Evolutionary conservation across 2,888 invertebrate genomes (phyloP).

Genomic region (Cataglyphis rosenhaueri): DNA sequence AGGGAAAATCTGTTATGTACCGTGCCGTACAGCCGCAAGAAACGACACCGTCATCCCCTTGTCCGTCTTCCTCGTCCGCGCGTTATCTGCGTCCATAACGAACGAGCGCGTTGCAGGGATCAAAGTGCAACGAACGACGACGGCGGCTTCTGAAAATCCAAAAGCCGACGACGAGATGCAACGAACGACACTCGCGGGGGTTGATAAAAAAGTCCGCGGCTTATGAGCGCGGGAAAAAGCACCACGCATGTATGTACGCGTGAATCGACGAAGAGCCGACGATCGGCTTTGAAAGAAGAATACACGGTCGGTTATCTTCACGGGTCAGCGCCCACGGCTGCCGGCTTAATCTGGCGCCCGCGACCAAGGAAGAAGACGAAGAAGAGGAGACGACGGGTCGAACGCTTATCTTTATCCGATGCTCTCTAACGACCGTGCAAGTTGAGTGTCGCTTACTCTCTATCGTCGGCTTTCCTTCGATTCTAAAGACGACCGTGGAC

Average conservation of each 20-base stretch:
- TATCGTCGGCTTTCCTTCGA: slow-evolving; percentile 43
- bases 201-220: slow-evolving; percentile 79
- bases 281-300: slow-evolving; percentile 77
- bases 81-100: slow-evolving; percentile 62
- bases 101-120: slow-evolving; percentile 60
- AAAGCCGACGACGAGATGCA: slow-evolving; percentile 67
- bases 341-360: slow-evolving; percentile 82
- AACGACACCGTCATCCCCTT: slow-evolving; percentile 27
- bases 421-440: slow-evolving; percentile 72
- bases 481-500: slow-evolving; percentile 20
- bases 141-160: slow-evolving; percentile 69
- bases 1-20: slow-evolving; percentile 34
- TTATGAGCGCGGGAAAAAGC: slow-evolving; percentile 52
- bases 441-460: slow-evolving; percentile 59
- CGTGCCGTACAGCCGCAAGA: slow-evolving; percentile 15
- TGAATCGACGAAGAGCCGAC: slow-evolving; percentile 56
- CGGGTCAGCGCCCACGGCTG: slow-evolving; percentile 82
- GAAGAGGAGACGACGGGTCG: slow-evolving; percentile 69
- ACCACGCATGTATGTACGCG: slow-evolving; percentile 45
- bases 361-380: slow-evolving; percentile 63
- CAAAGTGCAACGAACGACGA: slow-evolving; percentile 81
- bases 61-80: slow-evolving; percentile 22
- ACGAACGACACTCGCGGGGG: slow-evolving; percentile 66
- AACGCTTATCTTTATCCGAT: slow-evolving; percentile 82
- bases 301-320: slow-evolving; percentile 81